Percentiles rank a stretch among this genome's conserved stretches.
phyloP scores from a whole-genome alignment of 2,797 vertebrate genomes.

The Xiphophorus birchmanni region DNA sequence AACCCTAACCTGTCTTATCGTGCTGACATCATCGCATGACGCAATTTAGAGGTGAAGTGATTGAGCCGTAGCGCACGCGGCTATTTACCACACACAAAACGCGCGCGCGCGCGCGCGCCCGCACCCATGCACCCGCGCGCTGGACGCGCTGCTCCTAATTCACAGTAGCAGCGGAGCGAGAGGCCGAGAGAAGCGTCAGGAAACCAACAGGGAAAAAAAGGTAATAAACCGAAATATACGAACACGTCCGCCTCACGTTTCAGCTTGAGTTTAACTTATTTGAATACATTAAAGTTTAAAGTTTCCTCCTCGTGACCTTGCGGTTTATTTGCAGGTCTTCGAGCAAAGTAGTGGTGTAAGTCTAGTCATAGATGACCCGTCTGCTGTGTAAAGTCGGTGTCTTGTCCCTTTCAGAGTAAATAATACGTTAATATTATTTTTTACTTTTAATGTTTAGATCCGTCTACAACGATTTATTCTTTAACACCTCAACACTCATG shows the following conservation, averaged over 20 bases:
- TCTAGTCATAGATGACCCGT: background rate
- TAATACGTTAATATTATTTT: background rate
- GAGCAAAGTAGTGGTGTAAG: background rate
- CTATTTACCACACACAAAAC: background rate
- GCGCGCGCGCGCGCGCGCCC: background rate
- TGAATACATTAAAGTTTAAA: background rate
- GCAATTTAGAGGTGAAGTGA: background rate
- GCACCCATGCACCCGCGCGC: background rate
- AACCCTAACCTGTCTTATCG: background rate
- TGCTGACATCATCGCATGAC: background rate
- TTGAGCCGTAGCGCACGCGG: background rate
- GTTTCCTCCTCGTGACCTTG: background rate
- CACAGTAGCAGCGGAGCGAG: background rate
- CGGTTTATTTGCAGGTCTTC: background rate
- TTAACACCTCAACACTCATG: background rate
- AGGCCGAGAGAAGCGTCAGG: background rate
- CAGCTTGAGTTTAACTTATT: background rate
- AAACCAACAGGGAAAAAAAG: background rate
- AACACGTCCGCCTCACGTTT: background rate
- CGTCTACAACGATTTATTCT: background rate
- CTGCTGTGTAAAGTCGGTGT: background rate
- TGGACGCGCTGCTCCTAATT: background rate
- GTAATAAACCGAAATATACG: background rate
- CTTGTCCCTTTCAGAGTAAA: background rate
- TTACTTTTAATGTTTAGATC: background rate